Percentiles rank a stretch among this genome's conserved stretches.
Conservation (phyloP, 2,113 vertebrate genomes). For the Siphamia tubifer region DNA sequence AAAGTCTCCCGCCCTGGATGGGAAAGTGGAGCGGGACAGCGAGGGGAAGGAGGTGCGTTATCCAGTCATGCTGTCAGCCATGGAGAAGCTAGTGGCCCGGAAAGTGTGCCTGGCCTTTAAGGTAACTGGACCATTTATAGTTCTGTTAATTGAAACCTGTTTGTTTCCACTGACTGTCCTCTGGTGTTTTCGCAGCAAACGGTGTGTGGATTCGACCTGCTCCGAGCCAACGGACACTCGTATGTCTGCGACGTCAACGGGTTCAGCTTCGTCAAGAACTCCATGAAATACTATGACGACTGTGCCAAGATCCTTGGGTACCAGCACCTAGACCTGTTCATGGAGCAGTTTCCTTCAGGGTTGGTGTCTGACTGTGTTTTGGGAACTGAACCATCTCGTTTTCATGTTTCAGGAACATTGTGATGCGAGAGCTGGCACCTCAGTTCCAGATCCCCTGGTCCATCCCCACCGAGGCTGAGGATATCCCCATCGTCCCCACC, state of each 20-base stretch:
- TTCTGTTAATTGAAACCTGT: neutral
- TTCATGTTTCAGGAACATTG: slow-evolving; percentile 84
- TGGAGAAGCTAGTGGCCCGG: slow-evolving; percentile 96
- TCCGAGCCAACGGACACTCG: slow-evolving; percentile 95
- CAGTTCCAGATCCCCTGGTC: slow-evolving; percentile 99
- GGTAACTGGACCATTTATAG: slow-evolving; percentile 77
- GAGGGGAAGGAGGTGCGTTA: slow-evolving; percentile 98
- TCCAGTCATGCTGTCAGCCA: slow-evolving; percentile 97
- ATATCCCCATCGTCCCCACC: slow-evolving; percentile 98
- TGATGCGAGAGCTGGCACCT: slow-evolving; percentile 96
- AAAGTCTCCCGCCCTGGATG: slow-evolving; percentile 95
- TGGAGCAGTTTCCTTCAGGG: neutral
- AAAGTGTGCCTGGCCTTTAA: slow-evolving; percentile 98
- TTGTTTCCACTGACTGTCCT: neutral
- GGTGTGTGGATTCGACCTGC: slow-evolving; percentile 95
- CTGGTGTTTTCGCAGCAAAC: slow-evolving; percentile 86
- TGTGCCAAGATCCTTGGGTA: slow-evolving; percentile 99
- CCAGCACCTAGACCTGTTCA: neutral
- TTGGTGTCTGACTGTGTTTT: neutral
- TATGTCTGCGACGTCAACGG: slow-evolving; percentile 98
- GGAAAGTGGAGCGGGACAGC: slow-evolving; percentile 97
- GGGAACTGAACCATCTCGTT: no score
- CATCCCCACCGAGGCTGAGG: slow-evolving; percentile 96
- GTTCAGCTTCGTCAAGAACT: slow-evolving; percentile 99
- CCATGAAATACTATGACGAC: slow-evolving; percentile 99